phyloP scores from a whole-genome alignment of 2,888 invertebrate genomes.

The Leucania comma region DNA sequence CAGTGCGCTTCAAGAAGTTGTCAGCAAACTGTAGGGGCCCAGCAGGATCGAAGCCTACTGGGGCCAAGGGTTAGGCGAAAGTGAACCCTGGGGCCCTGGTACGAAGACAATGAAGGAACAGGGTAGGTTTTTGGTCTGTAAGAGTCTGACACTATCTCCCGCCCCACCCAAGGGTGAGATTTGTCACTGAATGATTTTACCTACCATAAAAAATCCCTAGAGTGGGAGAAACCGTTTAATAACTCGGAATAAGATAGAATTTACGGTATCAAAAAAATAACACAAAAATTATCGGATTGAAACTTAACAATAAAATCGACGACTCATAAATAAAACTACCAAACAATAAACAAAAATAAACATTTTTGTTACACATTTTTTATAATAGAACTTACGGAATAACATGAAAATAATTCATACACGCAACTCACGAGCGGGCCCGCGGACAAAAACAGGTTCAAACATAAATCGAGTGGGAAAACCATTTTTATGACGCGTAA shows the following conservation, averaged over 20 bases:
- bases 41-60: too few species aligned
- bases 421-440: conserved; percentile 20
- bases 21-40: too few species aligned
- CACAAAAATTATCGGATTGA: neutral
- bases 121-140: too few species aligned
- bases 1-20: too few species aligned
- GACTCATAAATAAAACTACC: neutral
- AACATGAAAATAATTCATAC: conserved; percentile 52
- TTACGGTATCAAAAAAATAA: neutral
- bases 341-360: conserved; percentile 13
- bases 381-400: conserved; percentile 44
- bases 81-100: too few species aligned
- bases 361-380: conserved; percentile 15
- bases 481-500: conserved; percentile 63
- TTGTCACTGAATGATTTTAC: too few species aligned
- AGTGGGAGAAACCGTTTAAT: too few species aligned
- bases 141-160: too few species aligned
- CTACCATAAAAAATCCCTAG: too few species aligned
- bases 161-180: too few species aligned
- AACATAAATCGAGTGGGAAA: conserved; percentile 56
- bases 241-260: neutral
- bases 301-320: neutral
- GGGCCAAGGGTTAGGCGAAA: too few species aligned
- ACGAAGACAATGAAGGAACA: too few species aligned
- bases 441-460: conserved; percentile 55